Evolutionary conservation across 2,797 vertebrate species (phyloP).

Genomic region (Paratrypauchen microcephalus): DNA sequence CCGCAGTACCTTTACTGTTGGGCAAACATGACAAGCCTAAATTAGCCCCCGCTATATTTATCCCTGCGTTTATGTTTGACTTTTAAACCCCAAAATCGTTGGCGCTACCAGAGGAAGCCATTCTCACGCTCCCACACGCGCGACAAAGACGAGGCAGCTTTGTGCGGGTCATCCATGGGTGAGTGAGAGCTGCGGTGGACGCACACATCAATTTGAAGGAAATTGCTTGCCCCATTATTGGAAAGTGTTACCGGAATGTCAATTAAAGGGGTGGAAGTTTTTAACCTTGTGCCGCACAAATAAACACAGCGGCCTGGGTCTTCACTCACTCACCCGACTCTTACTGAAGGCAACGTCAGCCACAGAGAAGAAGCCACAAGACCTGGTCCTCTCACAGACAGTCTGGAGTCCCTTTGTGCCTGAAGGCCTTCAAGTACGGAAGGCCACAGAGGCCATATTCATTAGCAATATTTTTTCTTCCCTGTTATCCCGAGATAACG

Average conservation of each 20-base stretch:
- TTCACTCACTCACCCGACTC: slow-evolving; percentile 37
- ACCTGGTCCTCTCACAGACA: slow-evolving; percentile 41
- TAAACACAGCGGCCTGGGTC: slow-evolving; percentile 65
- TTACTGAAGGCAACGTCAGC: slow-evolving; percentile 74
- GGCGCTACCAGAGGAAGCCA: slow-evolving; percentile 32
- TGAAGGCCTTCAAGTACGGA: too few species aligned
- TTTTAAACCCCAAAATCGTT: slow-evolving; percentile 17
- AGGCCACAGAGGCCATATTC: too few species aligned
- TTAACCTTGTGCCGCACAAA: slow-evolving; percentile 76
- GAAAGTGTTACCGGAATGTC: slow-evolving; percentile 80
- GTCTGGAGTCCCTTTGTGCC: slow-evolving; percentile 64
- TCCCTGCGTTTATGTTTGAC: slow-evolving; percentile 14
- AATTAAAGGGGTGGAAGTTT: slow-evolving; percentile 78
- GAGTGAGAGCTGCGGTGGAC: slow-evolving; percentile 75
- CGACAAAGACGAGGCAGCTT: slow-evolving; percentile 43
- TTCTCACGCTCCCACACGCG: slow-evolving; percentile 63
- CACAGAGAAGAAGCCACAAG: slow-evolving; percentile 34
- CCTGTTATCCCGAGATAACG: too few species aligned
- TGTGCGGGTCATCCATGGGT: slow-evolving; percentile 70
- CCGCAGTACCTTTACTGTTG: slow-evolving; percentile 12
- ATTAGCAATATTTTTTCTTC: too few species aligned
- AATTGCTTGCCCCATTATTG: slow-evolving; percentile 78
- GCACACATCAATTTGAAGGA: slow-evolving; percentile 78
- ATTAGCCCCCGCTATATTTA: background rate
- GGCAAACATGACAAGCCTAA: slow-evolving; percentile 1